Evolutionary conservation across 2,888 invertebrate species (phyloP).

Genomic region (Stenodera caucasica): DNA sequence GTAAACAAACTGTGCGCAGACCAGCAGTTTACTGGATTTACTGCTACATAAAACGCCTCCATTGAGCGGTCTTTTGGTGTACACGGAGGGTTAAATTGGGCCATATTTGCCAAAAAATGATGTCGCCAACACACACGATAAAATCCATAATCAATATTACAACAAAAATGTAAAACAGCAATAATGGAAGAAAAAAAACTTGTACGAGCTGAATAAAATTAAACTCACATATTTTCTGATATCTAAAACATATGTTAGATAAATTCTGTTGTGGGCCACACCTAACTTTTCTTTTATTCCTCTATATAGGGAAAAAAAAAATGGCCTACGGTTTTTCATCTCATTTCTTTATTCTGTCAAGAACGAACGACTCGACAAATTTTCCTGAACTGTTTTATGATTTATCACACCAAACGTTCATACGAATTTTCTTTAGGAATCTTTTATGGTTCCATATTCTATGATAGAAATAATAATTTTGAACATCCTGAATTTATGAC

Average conservation of each 20-base stretch:
- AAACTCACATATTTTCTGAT: no score
- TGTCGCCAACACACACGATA: background rate
- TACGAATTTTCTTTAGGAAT: conserved; percentile 5
- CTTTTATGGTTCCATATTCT: conserved; percentile 9
- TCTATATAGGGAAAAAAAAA: background rate
- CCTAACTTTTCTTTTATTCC: background rate
- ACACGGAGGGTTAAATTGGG: conserved; percentile 14
- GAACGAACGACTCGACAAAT: conserved; percentile 6
- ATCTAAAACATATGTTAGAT: background rate
- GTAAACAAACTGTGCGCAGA: conserved; percentile 51
- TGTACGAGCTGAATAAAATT: no score
- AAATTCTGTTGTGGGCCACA: conserved; percentile 4
- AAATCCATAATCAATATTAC: background rate
- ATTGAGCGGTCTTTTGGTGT: conserved; percentile 24
- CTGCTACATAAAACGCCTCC: conserved; percentile 52
- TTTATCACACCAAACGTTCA: conserved; percentile 3
- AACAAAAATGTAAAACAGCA: background rate
- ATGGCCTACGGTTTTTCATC: background rate
- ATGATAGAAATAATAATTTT: conserved; percentile 12
- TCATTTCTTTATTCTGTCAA: background rate
- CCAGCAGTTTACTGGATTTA: conserved; percentile 51
- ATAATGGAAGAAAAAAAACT: conserved; percentile 1
- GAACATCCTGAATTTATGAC: conserved; percentile 5
- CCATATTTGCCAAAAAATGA: conserved; percentile 21
- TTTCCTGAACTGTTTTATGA: conserved; percentile 6